Percentiles rank a stretch among this genome's conserved stretches.
These are phyloP conservation scores for Trichonephila clavipes DNA, from an alignment of 1,140 invertebrate genomes.

Conservation along the genomic window DNA sequence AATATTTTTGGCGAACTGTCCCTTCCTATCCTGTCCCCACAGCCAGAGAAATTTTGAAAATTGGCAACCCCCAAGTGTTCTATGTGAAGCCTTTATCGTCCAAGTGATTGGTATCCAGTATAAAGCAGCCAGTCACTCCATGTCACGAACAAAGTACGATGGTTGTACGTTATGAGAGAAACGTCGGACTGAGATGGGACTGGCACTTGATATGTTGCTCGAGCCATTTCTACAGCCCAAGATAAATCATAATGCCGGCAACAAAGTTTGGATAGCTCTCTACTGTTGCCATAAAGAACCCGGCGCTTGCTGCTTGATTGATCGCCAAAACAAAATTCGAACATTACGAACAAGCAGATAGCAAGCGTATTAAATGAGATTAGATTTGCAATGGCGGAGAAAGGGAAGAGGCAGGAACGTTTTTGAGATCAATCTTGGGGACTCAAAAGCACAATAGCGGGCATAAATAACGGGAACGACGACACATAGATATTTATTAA, in stretches of 20 bases:
- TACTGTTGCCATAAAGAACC: conserved; percentile 62
- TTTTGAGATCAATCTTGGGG: conserved; percentile 25
- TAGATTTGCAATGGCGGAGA: conserved; percentile 52
- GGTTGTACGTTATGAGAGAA: conserved; percentile 31
- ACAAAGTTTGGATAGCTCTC: conserved; percentile 68
- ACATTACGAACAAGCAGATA: conserved; percentile 59
- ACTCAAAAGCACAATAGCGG: conserved; percentile 29
- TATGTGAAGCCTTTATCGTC: conserved; percentile 71
- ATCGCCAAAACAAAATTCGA: conserved; percentile 68
- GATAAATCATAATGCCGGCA: conserved; percentile 75
- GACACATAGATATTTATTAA: conserved; percentile 43
- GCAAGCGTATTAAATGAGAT: conserved; percentile 60
- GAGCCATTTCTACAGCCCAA: conserved; percentile 35
- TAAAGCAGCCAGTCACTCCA: conserved; percentile 61
- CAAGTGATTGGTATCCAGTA: conserved; percentile 70
- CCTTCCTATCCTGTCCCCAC: neutral
- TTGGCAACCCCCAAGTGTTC: conserved; percentile 61
- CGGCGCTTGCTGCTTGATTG: conserved; percentile 57
- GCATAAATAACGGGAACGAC: conserved; percentile 44
- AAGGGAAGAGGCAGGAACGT: neutral
- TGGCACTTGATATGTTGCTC: conserved; percentile 70
- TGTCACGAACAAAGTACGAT: conserved; percentile 68
- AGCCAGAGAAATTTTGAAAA: conserved; percentile 23
- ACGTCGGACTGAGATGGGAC: conserved; percentile 57
- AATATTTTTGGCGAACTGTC: neutral